These are phyloP conservation scores for Rhorus exstirpatorius DNA, from an alignment of 2,888 invertebrate species.

Conservation along the genomic window DNA sequence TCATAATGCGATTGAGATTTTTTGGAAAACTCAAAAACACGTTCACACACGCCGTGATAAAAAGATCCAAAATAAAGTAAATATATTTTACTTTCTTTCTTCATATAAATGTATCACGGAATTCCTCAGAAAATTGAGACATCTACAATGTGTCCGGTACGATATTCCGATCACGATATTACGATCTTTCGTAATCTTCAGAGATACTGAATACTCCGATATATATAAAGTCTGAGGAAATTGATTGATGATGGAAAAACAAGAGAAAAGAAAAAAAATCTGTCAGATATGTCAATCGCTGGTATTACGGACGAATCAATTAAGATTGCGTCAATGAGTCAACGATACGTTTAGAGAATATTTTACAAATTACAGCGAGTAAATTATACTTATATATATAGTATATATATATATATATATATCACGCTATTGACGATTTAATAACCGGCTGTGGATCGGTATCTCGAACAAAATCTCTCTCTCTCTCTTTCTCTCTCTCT, in stretches of 20 bases:
- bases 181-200: slow-evolving; percentile 10
- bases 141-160: not conserved
- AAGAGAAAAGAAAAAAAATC: slow-evolving; percentile 5
- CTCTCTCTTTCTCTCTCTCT: slow-evolving; percentile 56
- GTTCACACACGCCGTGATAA: too few species aligned
- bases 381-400: slow-evolving; percentile 28
- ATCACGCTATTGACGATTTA: slow-evolving; percentile 74
- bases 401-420: slow-evolving; percentile 67
- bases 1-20: too few species aligned
- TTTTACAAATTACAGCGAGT: slow-evolving; percentile 36
- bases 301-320: slow-evolving; percentile 74
- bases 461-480: slow-evolving; percentile 72
- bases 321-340: slow-evolving; percentile 72
- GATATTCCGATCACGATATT: not conserved
- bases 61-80: too few species aligned
- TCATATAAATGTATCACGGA: slow-evolving; percentile 5
- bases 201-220: not conserved
- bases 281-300: slow-evolving; percentile 41
- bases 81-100: not conserved
- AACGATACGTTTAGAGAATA: slow-evolving; percentile 42
- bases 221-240: slow-evolving; percentile 2
- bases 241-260: slow-evolving; percentile 53
- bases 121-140: not conserved
- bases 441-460: slow-evolving; percentile 77
- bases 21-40: too few species aligned